Base-by-base conservation (phyloP, 2,113 vertebrate genomes). In the Xenopus borealis region DNA sequence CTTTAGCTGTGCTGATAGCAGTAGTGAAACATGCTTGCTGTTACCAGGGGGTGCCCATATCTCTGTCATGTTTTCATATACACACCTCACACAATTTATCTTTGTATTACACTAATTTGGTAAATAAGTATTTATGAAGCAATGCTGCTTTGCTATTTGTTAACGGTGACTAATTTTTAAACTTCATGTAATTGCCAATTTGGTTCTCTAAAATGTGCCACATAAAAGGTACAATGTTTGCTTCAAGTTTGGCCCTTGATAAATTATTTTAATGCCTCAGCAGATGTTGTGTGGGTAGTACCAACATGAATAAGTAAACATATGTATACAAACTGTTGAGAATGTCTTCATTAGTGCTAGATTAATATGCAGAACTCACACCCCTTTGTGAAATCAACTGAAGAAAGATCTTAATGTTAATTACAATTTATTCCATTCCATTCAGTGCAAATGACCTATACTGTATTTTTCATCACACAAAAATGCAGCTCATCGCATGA, bases 221-320 rank as follows among this genome's bases (percentile, higher is more conserved):
- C 53, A 70, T 44, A 71, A 71, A 47, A 11, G 8, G 40, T 61
- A 17, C 18, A 23, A 62, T 45, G 30, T 59, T 61, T 61, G 23
- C 30, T 45, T 44, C 1, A 14, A 20, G 18, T 46, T 70, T 70
- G 33, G 53, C n/a, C 27, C 14, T 45, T 70, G 16, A 70, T 70
- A 70, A 58, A 58, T 55, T 40, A 59, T 33, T 59, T 70, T 70
- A 59, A 57, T 61, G 23, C 62, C 62, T 64, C 30, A 59, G 46
- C 33, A 59, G 27, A n/a, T 70, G 66, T 19, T 70, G 68, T 61
- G 33, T 59, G n/a, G 16, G 30, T 40, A 59, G 12, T 12, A 19
- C 5, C 33, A 45, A 59, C 7, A 58, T n/a, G 33, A 44, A 13
- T 17, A 30, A 17, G 62, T 68, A 53, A 68, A 68, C 46, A 68